phyloP scores from a whole-genome alignment of 2,888 invertebrate species.

The Hemaris fuciformis region DNA sequence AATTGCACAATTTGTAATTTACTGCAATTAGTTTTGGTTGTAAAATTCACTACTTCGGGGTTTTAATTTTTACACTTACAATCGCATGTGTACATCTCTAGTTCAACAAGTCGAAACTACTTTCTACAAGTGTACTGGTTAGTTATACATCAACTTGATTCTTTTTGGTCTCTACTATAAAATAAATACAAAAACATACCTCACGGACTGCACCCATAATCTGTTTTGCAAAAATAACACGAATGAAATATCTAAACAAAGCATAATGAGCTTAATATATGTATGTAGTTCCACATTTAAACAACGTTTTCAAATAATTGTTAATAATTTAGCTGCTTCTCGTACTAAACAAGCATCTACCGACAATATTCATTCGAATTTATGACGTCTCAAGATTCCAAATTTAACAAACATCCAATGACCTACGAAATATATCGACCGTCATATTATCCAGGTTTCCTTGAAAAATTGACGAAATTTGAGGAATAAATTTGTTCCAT shows the following conservation, averaged over 20 bases:
- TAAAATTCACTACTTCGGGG: constrained; percentile 18
- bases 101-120: background rate
- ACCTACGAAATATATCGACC: background rate
- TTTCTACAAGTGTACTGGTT: background rate
- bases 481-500: constrained; percentile 26
- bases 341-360: background rate
- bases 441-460: background rate
- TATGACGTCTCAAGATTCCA: background rate
- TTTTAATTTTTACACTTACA: constrained; percentile 15
- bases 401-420: background rate
- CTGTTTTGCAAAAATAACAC: background rate
- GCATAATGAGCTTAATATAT: background rate
- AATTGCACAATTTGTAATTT: constrained; percentile 24
- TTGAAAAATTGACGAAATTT: background rate
- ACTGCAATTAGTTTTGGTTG: constrained; percentile 22
- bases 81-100: background rate
- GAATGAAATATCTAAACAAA: background rate
- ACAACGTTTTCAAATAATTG: background rate
- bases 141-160: background rate
- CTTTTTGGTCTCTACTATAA: background rate
- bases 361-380: background rate
- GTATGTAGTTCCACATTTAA: background rate
- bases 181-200: background rate
- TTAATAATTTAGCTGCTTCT: background rate
- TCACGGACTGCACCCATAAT: background rate